These are phyloP conservation scores for Triplophysa yarkandensis DNA, from an alignment of 2,797 vertebrate species.

Conservation along the genomic window DNA sequence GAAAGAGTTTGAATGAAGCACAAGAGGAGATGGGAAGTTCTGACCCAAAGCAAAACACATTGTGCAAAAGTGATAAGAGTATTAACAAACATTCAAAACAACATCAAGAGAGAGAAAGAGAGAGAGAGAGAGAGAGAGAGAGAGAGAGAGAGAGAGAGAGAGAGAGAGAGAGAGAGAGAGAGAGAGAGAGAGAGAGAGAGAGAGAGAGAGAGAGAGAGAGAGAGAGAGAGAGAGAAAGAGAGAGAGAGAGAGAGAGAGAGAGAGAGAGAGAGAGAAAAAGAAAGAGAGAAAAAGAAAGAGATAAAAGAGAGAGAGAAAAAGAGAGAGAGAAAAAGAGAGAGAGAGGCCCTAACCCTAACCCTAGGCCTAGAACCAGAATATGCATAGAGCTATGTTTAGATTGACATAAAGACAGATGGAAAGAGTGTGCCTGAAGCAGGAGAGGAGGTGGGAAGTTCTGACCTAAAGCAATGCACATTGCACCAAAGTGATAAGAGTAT, in stretches of 20 bases:
- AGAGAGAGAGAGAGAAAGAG: too few relatives aligned
- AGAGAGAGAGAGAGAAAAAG: too few relatives aligned
- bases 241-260: too few relatives aligned
- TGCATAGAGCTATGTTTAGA: not conserved
- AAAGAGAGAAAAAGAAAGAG: too few relatives aligned
- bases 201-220: too few relatives aligned
- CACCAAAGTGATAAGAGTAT: slow-evolving; percentile 73
- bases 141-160: too few relatives aligned
- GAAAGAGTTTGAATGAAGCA: slow-evolving; percentile 25
- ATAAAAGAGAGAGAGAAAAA: too few relatives aligned
- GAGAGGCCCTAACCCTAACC: too few relatives aligned
- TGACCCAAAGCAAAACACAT: slow-evolving; percentile 60
- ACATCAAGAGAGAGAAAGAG: slow-evolving; percentile 54
- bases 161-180: too few relatives aligned
- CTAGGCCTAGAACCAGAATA: slow-evolving; percentile 16
- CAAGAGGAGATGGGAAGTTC: slow-evolving; percentile 44
- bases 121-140: slow-evolving; percentile 28
- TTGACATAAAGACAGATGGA: slow-evolving; percentile 6
- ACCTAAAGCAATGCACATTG: slow-evolving; percentile 64
- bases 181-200: too few relatives aligned
- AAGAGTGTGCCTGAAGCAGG: slow-evolving; percentile 24
- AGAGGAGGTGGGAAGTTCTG: slow-evolving; percentile 45
- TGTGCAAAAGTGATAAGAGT: slow-evolving; percentile 73
- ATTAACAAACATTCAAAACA: slow-evolving; percentile 65
- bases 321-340: too few relatives aligned